Base-by-base conservation (phyloP, 1,140 invertebrate genomes). In the Hyles euphorbiae region DNA sequence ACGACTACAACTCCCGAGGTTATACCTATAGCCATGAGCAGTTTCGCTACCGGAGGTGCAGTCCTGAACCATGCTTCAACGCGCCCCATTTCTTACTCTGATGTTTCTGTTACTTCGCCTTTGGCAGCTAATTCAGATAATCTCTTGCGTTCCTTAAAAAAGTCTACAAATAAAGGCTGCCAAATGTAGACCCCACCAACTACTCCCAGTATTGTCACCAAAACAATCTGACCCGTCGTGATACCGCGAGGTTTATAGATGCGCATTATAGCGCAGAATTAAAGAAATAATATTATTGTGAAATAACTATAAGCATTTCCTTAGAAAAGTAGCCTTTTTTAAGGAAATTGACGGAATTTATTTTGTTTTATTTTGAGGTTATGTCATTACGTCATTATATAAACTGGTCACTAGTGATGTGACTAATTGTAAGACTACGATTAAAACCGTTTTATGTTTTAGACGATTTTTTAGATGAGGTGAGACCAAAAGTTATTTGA, bases 171-270 rank as follows among this genome's bases (percentile, higher is more conserved):
- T 7, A 90, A 45, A 3, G 89, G 89, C 65, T 70, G 80, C 89
- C 89, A 90, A 61, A 90, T 86, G 65, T 90, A 90, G 36, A 89
- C 48, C 34, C 89, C 89, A 50, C 87, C 67, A 53, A 89, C 66
- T 56, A 90, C 70, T n/a, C 89, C 89, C 52, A 90, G 51, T 51
- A 85, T 58, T 50, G 83, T 75, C 5, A 78, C 78, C 48, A 90
- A 61, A 53, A 74, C 67, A 57, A 90, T 62, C 74, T 90, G 84
- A 34, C 74, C 69, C 67, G 59, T 85, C 36, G 87, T 82, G 65
- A 86, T 56, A 50, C 81, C 77, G 51, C 67, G 67, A 12, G 85
- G 83, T 76, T 64, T 84, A 56, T 74, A 75, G 61, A 88, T 84
- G 65, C 69, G 74, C 76, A 86, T 83, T 62, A 59, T 72, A 56